Conservation (phyloP, 1,140 invertebrate genomes). For the Maconellicoccus hirsutus region DNA sequence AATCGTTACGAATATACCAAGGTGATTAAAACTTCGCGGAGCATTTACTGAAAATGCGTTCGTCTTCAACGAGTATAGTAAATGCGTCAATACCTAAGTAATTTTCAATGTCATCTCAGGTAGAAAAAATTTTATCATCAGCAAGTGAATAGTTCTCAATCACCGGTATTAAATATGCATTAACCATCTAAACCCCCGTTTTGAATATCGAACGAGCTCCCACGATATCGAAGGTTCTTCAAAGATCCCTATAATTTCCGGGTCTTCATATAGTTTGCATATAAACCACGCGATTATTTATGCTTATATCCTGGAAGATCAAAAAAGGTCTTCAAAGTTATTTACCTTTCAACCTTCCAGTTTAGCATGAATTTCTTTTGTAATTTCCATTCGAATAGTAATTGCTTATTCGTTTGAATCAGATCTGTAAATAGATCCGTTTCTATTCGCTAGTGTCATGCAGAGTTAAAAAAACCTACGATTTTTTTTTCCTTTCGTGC, state of each 20-base stretch:
- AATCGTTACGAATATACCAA: no score
- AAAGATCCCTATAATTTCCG: slow-evolving; percentile 15
- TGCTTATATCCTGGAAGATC: slow-evolving; percentile 19
- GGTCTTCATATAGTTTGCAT: slow-evolving; percentile 11
- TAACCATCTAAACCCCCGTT: background rate
- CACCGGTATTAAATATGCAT: background rate
- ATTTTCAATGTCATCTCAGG: no score
- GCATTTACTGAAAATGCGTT: no score
- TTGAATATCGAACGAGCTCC: slow-evolving; percentile 7
- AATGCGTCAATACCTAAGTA: background rate
- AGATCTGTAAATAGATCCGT: background rate
- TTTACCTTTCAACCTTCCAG: slow-evolving; percentile 8
- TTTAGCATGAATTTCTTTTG: background rate
- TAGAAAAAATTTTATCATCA: no score
- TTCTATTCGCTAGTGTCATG: background rate
- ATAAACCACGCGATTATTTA: slow-evolving; percentile 15
- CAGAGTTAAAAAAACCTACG: background rate
- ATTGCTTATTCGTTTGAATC: slow-evolving; percentile 11
- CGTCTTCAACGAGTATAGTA: no score
- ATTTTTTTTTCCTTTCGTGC: background rate
- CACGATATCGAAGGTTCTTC: slow-evolving; percentile 11
- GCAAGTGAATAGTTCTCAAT: no score
- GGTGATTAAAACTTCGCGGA: no score
- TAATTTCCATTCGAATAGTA: slow-evolving; percentile 5
- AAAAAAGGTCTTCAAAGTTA: slow-evolving; percentile 16